Evolutionary conservation across 1,140 invertebrate genomes (phyloP).

Genomic region (Macrostomum lignano): DNA sequence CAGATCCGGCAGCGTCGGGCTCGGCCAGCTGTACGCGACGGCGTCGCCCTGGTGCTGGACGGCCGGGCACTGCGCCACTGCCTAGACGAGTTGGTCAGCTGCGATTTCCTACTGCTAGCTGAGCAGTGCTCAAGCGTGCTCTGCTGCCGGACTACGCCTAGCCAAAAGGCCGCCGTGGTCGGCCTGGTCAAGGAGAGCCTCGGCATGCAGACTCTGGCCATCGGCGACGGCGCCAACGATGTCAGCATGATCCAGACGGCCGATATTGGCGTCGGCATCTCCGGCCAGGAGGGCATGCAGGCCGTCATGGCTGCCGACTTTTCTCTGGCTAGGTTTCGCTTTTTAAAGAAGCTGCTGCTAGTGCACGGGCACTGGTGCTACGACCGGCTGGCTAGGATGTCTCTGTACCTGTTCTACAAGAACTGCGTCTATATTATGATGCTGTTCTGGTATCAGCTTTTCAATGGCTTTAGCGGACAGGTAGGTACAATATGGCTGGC

Average conservation of each 20-base stretch:
- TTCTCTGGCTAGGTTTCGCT: constrained; percentile 59
- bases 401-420: constrained; percentile 52
- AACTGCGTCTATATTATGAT: constrained; percentile 1
- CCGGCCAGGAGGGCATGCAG: constrained; percentile 72
- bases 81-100: background rate
- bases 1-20: too few species aligned
- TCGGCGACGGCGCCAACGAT: constrained; percentile 93
- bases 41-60: constrained; percentile 2
- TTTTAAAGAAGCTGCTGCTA: constrained; percentile 50
- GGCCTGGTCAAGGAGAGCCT: constrained; percentile 54
- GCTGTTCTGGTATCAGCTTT: constrained; percentile 14
- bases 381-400: constrained; percentile 59
- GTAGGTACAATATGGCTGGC: background rate
- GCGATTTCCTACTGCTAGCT: constrained; percentile 3
- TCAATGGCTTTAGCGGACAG: background rate
- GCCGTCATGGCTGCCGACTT: constrained; percentile 91
- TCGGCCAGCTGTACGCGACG: background rate
- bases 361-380: constrained; percentile 91
- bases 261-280: constrained; percentile 68
- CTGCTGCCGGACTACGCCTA: constrained; percentile 24
- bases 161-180: constrained; percentile 45
- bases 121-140: constrained; percentile 22
- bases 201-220: constrained; percentile 59
- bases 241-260: constrained; percentile 99
- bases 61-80: background rate